A percentile compares a stretch with the other conserved stretches of the same genome.
phyloP scores from a whole-genome alignment of 2,113 vertebrate genomes.

The Protomyctophum bolini region DNA sequence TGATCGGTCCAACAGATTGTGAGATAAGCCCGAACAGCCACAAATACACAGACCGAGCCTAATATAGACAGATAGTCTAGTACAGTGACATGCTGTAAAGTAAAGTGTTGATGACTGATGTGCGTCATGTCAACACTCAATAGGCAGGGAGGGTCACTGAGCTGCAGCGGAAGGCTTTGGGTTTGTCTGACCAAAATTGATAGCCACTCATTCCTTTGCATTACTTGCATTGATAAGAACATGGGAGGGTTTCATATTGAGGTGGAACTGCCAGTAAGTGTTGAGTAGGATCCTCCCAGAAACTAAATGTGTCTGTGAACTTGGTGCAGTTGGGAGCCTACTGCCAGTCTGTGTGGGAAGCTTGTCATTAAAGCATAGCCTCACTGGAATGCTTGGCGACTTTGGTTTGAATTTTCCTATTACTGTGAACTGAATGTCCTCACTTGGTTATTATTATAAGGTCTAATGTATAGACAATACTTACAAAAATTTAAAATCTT shows the following conservation, averaged over 20 bases:
- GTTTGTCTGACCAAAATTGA: conserved; percentile 47
- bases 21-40: too few relatives aligned
- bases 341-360: neutral
- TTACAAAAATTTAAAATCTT: neutral
- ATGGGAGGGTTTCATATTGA: conserved; percentile 12
- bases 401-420: neutral
- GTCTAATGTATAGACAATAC: neutral
- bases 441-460: conserved; percentile 14
- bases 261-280: conserved; percentile 7
- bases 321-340: neutral
- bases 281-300: neutral
- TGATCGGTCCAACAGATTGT: too few relatives aligned
- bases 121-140: neutral
- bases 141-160: conserved; percentile 26
- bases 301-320: neutral
- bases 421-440: conserved; percentile 2
- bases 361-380: neutral
- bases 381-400: neutral
- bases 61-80: too few relatives aligned
- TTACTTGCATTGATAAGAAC: conserved; percentile 23
- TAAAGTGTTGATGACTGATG: neutral
- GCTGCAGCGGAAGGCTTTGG: conserved; percentile 30
- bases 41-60: too few relatives aligned
- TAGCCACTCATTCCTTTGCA: conserved; percentile 39
- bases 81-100: too few relatives aligned